Conservation (phyloP, 2,113 vertebrate species). For the Petaurus breviceps region DNA sequence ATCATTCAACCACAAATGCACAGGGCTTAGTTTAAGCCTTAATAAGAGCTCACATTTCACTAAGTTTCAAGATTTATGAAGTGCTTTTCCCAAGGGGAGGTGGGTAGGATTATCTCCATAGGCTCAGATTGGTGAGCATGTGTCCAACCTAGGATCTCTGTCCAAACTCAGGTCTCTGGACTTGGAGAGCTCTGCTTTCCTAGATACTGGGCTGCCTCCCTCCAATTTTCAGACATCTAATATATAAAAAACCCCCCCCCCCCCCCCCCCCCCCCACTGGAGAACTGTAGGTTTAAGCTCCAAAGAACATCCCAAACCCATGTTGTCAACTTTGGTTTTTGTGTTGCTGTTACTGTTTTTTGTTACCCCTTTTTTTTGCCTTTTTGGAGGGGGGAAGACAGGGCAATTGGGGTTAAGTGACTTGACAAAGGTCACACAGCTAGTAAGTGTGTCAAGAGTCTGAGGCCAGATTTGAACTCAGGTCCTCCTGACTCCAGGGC, state of each 20-base stretch:
- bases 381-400: too few species aligned
- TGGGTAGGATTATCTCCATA: background rate
- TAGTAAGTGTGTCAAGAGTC: too few species aligned
- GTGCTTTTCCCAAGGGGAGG: background rate
- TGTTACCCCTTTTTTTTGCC: background rate
- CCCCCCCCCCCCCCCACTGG: background rate
- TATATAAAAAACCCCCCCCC: background rate
- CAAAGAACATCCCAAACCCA: background rate
- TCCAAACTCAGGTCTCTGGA: background rate
- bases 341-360: background rate
- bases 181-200: background rate
- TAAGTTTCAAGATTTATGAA: background rate
- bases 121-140: background rate
- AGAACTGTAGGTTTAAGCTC: constrained; percentile 19
- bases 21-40: background rate
- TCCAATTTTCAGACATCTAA: background rate
- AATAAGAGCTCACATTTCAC: background rate
- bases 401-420: too few species aligned
- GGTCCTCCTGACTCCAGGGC: too few species aligned
- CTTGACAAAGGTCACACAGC: too few species aligned
- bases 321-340: constrained; percentile 8
- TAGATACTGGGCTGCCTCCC: background rate
- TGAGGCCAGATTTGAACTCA: too few species aligned
- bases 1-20: background rate
- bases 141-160: background rate